These are phyloP conservation scores for Acestrorhynchus altus DNA, from an alignment of 2,797 vertebrate genomes.

Conservation along the genomic window DNA sequence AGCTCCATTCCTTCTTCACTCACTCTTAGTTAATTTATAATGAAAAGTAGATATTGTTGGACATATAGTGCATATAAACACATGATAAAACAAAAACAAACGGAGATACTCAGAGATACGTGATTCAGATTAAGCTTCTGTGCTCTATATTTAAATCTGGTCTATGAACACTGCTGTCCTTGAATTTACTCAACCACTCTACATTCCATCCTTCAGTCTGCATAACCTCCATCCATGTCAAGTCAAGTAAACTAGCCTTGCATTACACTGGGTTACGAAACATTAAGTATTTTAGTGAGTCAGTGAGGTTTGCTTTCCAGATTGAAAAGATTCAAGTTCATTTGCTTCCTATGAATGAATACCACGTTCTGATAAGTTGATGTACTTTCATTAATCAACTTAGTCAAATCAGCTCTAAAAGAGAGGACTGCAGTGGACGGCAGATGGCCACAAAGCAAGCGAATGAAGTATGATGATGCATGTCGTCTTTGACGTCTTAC, in stretches of 20 bases:
- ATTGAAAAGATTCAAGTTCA: too few species aligned
- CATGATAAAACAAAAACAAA: neutral
- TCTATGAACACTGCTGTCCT: conserved; percentile 29
- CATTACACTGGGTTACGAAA: neutral
- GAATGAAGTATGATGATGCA: conserved; percentile 29
- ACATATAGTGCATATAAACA: conserved; percentile 19
- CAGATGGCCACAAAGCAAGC: conserved; percentile 21
- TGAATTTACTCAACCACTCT: conserved; percentile 19
- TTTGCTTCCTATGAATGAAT: neutral
- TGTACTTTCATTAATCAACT: neutral
- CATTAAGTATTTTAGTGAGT: neutral
- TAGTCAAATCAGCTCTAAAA: neutral
- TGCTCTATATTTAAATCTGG: conserved; percentile 26
- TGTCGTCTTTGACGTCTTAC: conserved; percentile 33
- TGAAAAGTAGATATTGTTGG: too few species aligned
- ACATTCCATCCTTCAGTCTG: conserved; percentile 10
- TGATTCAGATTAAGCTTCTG: conserved; percentile 4
- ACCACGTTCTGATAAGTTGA: neutral
- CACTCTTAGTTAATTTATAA: neutral
- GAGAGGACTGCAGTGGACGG: neutral
- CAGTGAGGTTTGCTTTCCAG: too few species aligned
- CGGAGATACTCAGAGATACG: neutral
- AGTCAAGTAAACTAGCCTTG: neutral
- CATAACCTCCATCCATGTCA: conserved; percentile 15
- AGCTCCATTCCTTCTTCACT: conserved; percentile 5